Base-by-base conservation (phyloP, 64 coral and sea anemone genomes). In the Actinia equina region DNA sequence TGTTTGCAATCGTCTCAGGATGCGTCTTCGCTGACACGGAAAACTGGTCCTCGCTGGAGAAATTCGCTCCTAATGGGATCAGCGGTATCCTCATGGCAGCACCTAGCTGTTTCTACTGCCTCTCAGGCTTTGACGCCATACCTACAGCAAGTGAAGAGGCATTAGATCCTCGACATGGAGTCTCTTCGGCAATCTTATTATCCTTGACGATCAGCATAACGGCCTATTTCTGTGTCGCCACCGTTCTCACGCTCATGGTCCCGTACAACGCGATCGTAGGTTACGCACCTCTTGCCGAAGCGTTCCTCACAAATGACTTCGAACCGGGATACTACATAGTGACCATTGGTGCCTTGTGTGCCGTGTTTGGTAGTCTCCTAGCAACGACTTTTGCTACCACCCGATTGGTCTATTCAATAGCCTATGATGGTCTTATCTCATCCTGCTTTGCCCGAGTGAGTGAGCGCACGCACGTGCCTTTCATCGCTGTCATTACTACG, bases 31-130 rank as follows among this genome's bases (percentile, higher is more conserved):
- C 91, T 17, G 23, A 89, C 19, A 58, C 94, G 9, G 58, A 80
- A 4, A 91, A 91, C 51, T 92, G 89, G 94, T 93, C 91, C 18
- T 87, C 49, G 15, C 51, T 83, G 26, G 78, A 93, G 15, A 93
- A 93, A 56, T 95, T 95, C 89, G 94, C 91, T 8, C 94, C 94
- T 8, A 88, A 90, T 76, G 94, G 94, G 54, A 78, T 88, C 49
- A 22, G 82, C 14, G 94, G 94, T 0, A 87, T 95, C 51, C 46
- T 95, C 7, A 58, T 77, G 30, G 94, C 94, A 9, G 69, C 88
- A 9, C 84, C 94, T 18, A 85, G 83, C 19, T 95, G 94, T 19
- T 84, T 92, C 56, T 95, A 77, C 59, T 89, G 77, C 61, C 84
- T 95, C 23, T 85, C 80, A 42, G 94, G 94, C 6, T 83, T 95